Evolutionary conservation across 2,113 vertebrate species (phyloP).

Genomic region (Corynorhinus townsendii): DNA sequence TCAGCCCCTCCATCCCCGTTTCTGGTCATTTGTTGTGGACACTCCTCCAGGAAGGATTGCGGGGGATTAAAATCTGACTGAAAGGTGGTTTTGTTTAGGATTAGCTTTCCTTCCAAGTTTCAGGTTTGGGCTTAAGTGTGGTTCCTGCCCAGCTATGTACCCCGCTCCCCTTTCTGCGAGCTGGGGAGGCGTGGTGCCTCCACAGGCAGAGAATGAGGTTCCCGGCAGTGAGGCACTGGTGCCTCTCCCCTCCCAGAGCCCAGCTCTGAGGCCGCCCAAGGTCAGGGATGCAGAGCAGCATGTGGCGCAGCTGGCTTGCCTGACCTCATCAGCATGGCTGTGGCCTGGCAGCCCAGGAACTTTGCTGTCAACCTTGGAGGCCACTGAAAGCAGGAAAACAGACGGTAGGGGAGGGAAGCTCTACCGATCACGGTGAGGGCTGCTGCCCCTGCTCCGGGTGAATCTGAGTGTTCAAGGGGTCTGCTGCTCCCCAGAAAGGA

Average conservation of each 20-base stretch:
- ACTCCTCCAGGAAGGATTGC: not conserved
- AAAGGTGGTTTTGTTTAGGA: not conserved
- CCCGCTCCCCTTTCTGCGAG: too few species aligned
- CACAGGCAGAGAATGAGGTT: not conserved
- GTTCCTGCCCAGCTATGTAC: accelerated
- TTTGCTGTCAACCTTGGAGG: not conserved
- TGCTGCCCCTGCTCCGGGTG: accelerated
- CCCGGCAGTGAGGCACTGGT: not conserved
- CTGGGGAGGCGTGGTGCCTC: accelerated
- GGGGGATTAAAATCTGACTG: accelerated
- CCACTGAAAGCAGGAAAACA: not conserved
- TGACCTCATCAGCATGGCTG: not conserved
- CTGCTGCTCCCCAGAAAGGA: not conserved
- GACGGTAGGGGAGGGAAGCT: accelerated
- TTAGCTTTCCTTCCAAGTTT: not conserved
- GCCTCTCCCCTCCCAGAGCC: not conserved
- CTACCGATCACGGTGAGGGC: accelerated
- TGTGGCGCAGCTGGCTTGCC: not conserved
- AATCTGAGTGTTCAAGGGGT: accelerated
- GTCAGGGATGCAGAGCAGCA: accelerated
- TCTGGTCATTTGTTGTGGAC: accelerated
- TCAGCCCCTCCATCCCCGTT: too few species aligned
- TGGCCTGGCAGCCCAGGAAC: not conserved
- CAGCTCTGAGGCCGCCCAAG: accelerated
- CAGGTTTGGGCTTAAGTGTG: not conserved